Evolutionary conservation across 2,113 vertebrate species (phyloP).

Genomic region (Oplegnathus fasciatus): DNA sequence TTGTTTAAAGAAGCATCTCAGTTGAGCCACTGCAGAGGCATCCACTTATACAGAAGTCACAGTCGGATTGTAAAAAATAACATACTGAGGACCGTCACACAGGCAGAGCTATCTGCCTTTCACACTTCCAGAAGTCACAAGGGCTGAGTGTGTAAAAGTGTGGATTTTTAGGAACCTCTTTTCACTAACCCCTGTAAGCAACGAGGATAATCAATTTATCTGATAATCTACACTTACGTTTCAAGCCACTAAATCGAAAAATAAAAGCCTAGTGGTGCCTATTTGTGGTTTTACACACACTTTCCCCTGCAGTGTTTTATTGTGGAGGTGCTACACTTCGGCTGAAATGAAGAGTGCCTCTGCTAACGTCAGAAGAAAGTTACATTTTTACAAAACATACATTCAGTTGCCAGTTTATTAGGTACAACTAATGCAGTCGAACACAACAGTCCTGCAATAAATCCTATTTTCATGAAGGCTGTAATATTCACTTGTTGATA

Average conservation of each 20-base stretch:
- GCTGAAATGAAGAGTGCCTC: too few species aligned
- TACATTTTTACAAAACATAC: background rate
- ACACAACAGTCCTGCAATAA: too few species aligned
- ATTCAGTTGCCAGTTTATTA: background rate
- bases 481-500: background rate
- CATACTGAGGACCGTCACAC: background rate
- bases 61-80: background rate
- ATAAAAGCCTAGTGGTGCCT: background rate
- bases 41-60: background rate
- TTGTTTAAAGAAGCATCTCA: constrained; percentile 19
- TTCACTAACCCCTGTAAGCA: background rate
- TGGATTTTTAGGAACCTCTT: background rate
- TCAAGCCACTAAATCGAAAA: background rate
- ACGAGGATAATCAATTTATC: background rate
- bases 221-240: background rate
- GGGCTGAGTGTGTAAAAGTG: background rate
- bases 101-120: background rate
- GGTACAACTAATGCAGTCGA: too few species aligned
- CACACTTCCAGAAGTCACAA: background rate
- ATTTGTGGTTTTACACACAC: background rate
- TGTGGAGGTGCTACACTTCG: too few species aligned
- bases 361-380: background rate
- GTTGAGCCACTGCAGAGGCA: background rate
- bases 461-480: too few species aligned
- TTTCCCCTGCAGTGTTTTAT: background rate